phyloP scores from a whole-genome alignment of 2,113 vertebrate genomes.

The Hypocryptadius cinnamomeus region DNA sequence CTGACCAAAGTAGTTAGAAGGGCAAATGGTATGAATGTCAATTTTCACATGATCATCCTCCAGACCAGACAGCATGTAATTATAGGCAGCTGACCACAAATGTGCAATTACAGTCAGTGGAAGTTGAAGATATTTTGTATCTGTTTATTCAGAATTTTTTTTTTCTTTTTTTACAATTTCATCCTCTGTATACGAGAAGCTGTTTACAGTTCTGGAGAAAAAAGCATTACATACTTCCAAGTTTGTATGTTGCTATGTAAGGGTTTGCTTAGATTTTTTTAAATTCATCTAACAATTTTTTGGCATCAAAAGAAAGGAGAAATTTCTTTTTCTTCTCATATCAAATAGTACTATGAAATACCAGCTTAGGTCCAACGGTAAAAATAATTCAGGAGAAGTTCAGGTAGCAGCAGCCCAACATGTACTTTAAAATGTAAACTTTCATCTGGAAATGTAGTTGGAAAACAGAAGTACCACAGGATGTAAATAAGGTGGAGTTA shows the following conservation, averaged over 20 bases:
- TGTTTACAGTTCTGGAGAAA: neutral
- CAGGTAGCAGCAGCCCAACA: neutral
- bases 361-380: neutral
- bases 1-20: slow-evolving; percentile 57
- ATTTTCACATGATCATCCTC: slow-evolving; percentile 35
- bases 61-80: slow-evolving; percentile 50
- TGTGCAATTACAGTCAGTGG: neutral
- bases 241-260: neutral
- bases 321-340: neutral
- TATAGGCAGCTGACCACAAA: slow-evolving; percentile 43
- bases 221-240: neutral
- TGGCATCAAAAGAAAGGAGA: neutral
- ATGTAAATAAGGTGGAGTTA: neutral
- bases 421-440: neutral
- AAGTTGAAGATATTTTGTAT: neutral
- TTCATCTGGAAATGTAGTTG: neutral
- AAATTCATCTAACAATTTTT: neutral
- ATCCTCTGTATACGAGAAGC: neutral
- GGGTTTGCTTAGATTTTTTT: neutral
- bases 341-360: neutral
- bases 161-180: neutral
- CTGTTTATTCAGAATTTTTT: neutral
- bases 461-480: neutral
- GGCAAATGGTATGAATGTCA: slow-evolving; percentile 56
- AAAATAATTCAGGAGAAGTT: neutral